A percentile compares a stretch with the other conserved stretches of the same genome.
These are phyloP conservation scores for Bradypus variegatus DNA, from an alignment of 2,797 vertebrate species.

Conservation along the genomic window DNA sequence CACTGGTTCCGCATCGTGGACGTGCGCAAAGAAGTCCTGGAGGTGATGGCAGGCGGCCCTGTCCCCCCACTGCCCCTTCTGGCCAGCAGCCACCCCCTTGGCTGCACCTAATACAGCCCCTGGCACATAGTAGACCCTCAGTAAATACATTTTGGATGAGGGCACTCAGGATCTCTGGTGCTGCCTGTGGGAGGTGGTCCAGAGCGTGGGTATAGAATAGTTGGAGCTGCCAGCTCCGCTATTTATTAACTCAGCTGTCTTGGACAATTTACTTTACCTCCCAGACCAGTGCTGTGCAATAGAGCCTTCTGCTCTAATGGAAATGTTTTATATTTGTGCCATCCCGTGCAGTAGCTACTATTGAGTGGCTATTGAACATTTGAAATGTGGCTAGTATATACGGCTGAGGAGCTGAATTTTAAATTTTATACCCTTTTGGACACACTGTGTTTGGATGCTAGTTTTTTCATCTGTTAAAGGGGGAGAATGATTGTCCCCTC, in stretches of 20 bases:
- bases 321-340: background rate
- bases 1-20: slow-evolving; percentile 98
- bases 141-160: fast-evolving
- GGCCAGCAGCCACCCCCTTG: background rate
- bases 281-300: background rate
- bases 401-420: background rate
- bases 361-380: background rate
- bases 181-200: background rate
- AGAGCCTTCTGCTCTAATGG: background rate
- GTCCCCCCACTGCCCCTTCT: background rate
- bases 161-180: background rate
- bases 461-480: background rate
- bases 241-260: no score
- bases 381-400: background rate
- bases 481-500: background rate
- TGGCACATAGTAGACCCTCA: background rate
- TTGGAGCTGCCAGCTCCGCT: background rate
- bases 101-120: background rate
- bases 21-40: slow-evolving; percentile 92
- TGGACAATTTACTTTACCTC: background rate
- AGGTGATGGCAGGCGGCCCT: slow-evolving; percentile 74
- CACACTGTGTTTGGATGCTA: fast-evolving
- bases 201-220: background rate
- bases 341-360: fast-evolving
- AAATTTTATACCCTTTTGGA: background rate